A percentile compares a stretch with the other conserved stretches of the same genome.
Evolutionary conservation across 2,113 vertebrate genomes (phyloP).

Genomic region (Leucoraja erinaceus): DNA sequence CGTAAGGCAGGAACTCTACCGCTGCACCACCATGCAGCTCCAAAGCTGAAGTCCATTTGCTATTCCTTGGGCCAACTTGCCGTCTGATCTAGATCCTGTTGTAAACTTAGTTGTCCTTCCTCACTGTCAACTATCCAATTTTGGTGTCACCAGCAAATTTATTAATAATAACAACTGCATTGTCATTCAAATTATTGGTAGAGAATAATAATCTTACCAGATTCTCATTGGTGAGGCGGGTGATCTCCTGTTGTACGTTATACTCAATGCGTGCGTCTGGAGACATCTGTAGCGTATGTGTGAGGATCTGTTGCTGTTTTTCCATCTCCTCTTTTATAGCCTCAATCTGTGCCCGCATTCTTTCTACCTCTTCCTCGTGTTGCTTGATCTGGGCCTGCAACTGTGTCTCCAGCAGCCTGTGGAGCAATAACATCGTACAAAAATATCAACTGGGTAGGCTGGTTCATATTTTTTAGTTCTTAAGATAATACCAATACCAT

Average conservation of each 20-base stretch:
- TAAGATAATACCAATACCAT: neutral
- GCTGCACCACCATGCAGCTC: too few species aligned
- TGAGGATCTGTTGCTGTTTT: slow-evolving; percentile 76
- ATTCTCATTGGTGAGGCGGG: slow-evolving; percentile 85
- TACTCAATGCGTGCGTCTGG: slow-evolving; percentile 79
- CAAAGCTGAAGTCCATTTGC: too few species aligned
- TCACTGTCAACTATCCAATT: too few species aligned
- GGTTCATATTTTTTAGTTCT: neutral
- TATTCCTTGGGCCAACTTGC: too few species aligned
- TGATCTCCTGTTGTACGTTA: slow-evolving; percentile 84
- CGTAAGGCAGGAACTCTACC: too few species aligned
- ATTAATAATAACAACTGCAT: too few species aligned
- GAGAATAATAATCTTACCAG: slow-evolving; percentile 61
- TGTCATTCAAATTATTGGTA: too few species aligned
- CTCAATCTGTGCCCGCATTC: slow-evolving; percentile 65
- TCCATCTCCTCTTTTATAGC: slow-evolving; percentile 68
- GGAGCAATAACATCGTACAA: neutral
- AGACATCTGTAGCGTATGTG: slow-evolving; percentile 68
- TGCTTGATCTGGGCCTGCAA: slow-evolving; percentile 73
- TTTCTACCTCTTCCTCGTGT: slow-evolving; percentile 67
- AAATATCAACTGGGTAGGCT: neutral
- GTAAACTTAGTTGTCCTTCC: too few species aligned
- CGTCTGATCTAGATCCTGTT: too few species aligned
- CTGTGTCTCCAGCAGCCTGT: slow-evolving; percentile 80
- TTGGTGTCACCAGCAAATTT: too few species aligned